phyloP scores from a whole-genome alignment of 2,888 invertebrate genomes.

The Caenorhabditis sp. region DNA sequence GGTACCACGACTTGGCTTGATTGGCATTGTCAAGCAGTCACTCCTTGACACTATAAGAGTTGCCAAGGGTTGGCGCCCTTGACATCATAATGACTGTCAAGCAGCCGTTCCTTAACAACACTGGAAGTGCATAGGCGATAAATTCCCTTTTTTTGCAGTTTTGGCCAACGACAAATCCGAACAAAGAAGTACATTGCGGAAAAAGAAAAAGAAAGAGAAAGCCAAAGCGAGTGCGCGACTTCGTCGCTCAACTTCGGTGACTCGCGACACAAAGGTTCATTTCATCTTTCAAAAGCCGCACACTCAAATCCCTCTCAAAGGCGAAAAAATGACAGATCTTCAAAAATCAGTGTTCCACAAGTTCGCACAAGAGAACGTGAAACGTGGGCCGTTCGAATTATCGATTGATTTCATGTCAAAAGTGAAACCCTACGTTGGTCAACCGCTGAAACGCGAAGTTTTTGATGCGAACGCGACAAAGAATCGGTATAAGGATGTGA shows the following conservation, averaged over 20 bases:
- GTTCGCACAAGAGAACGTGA: slow-evolving; percentile 29
- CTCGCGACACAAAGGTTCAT: slow-evolving; percentile 27
- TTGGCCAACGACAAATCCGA: slow-evolving; percentile 25
- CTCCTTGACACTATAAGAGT: too few species aligned
- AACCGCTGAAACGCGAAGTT: slow-evolving; percentile 28
- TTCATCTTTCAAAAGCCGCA: slow-evolving; percentile 11
- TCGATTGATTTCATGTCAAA: slow-evolving; percentile 23
- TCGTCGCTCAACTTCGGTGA: slow-evolving; percentile 6
- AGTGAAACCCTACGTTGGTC: slow-evolving; percentile 28
- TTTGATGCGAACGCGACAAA: slow-evolving; percentile 35
- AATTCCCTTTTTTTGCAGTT: slow-evolving; percentile 18
- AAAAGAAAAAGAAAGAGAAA: slow-evolving; percentile 14
- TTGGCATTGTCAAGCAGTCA: too few species aligned
- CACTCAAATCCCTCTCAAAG: slow-evolving; percentile 19
- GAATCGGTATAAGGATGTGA: slow-evolving; percentile 42
- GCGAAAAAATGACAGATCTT: slow-evolving; percentile 25
- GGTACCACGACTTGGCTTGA: too few species aligned
- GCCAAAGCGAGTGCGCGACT: background rate
- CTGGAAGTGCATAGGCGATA: too few species aligned
- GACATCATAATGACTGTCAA: too few species aligned
- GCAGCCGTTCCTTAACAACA: too few species aligned
- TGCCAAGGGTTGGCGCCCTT: too few species aligned
- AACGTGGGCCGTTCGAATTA: slow-evolving; percentile 21
- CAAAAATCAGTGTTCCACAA: slow-evolving; percentile 31
- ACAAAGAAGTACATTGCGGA: slow-evolving; percentile 17